phyloP scores from a whole-genome alignment of 1,140 invertebrate genomes.

The Zaprionus ghesquierei region DNA sequence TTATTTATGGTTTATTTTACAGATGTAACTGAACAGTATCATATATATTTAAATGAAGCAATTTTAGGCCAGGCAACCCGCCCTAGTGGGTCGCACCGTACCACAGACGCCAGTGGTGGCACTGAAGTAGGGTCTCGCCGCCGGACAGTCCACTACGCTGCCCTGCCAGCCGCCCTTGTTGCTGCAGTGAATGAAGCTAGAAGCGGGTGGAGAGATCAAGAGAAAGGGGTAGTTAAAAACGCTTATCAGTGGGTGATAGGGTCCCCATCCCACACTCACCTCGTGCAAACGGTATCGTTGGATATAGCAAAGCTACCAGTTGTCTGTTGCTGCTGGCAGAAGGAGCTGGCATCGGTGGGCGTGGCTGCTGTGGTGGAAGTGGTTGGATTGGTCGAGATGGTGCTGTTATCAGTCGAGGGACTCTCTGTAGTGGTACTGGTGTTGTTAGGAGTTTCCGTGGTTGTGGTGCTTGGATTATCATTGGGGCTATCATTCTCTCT shows the following conservation, averaged over 20 bases:
- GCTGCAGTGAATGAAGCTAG: conserved; percentile 58
- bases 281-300: conserved; percentile 61
- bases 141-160: conserved; percentile 8
- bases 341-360: not conserved
- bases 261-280: too few relatives aligned
- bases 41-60: not conserved
- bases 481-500: not conserved
- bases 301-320: conserved; percentile 56
- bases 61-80: conserved; percentile 31
- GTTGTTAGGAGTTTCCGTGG: not conserved
- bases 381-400: not conserved
- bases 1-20: not conserved
- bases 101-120: conserved; percentile 15
- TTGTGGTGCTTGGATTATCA: not conserved
- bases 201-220: too few relatives aligned
- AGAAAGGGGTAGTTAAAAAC: not conserved
- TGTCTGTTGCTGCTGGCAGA: conserved; percentile 10
- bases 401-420: not conserved
- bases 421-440: not conserved
- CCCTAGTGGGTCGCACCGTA: conserved; percentile 17
- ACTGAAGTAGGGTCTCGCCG: conserved; percentile 44
- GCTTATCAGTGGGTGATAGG: too few relatives aligned
- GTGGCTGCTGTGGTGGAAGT: conserved; percentile 3
- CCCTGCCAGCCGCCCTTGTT: conserved; percentile 19
- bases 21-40: not conserved